Percentiles rank a stretch among this genome's conserved stretches.
phyloP scores from a whole-genome alignment of 1,140 invertebrate genomes.

The Adelges cooleyi region DNA sequence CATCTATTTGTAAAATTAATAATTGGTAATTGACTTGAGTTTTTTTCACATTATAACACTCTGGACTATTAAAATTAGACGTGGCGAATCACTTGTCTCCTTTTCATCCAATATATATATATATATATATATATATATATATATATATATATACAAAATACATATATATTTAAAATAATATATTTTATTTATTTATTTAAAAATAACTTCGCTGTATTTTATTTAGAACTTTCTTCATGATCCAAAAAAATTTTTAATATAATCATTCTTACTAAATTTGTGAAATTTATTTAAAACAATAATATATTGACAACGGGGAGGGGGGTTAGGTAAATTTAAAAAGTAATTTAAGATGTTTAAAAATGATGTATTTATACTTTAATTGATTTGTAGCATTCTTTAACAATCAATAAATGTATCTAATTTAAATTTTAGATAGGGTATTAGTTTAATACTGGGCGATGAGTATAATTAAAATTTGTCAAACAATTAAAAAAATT shows the following conservation, averaged over 20 bases:
- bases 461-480: slow-evolving; percentile 10
- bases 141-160: not conserved
- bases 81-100: not conserved
- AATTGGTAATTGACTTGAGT: slow-evolving; percentile 17
- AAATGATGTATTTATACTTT: not conserved
- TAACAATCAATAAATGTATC: not conserved
- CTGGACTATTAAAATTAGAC: not conserved
- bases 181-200: not conserved
- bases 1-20: not conserved
- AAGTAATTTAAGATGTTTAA: not conserved
- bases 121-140: not conserved
- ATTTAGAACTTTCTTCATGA: too few relatives aligned
- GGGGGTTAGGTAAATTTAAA: too few relatives aligned
- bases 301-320: too few relatives aligned
- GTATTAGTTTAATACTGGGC: not conserved
- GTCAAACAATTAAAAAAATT: not conserved
- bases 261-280: too few relatives aligned
- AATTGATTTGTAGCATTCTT: not conserved
- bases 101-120: too few relatives aligned
- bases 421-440: not conserved
- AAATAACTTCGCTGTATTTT: not conserved
- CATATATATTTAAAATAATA: not conserved
- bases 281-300: too few relatives aligned
- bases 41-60: not conserved
- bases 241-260: too few relatives aligned